Base-by-base conservation (phyloP, 2,797 vertebrate genomes). In the Adelosebastes latens region DNA sequence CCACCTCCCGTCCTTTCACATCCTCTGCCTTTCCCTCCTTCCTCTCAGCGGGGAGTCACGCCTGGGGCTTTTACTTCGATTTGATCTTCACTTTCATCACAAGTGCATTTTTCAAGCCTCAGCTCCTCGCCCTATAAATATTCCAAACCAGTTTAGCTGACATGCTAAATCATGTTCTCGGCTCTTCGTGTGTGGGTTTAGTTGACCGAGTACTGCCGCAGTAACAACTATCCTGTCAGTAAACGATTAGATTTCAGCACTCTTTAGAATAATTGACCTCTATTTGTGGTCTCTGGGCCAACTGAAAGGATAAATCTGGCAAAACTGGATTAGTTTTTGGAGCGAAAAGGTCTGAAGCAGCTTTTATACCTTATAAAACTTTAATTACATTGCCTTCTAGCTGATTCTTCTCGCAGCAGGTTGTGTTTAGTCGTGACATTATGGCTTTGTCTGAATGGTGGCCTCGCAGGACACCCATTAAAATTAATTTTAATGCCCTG, bases 61-160 rank as follows among this genome's bases (percentile, higher is more conserved):
- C 80, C 83, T 42, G n/a, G 5, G 72, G 77, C 84, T 83, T 83
- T 65, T 59, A 56, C 72, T 86, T 75, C 12, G n/a, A 79, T 75
- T 85, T 86, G 46, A 89, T 88, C 88, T 88, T 62, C 68, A 39
- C 84, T 88, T 91, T 84, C 81, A 79, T 84, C 82, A 55, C 71
- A 16, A 77, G 76, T 59, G 34, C 69, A 73, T 80, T 77, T 79
- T 79, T 83, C 56, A 12, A 49, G 75, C 75, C 31, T 58, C 67
- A n/a, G n/a, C 31, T 82, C 71, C 31, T 67, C 20, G 1, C 46
- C 58, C 60, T 66, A 42, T 87, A 72, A 84, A 84, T 88, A 84
- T 81, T 88, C 66, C 25, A 53, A 36, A 42, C 60, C 56, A 27
- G 59, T 82, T 80, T 52, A 58, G 46, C 83, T 62, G 78, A 82